These are phyloP conservation scores for Eudasyphora cyanicolor DNA, from an alignment of 2,888 invertebrate species.

Conservation along the genomic window DNA sequence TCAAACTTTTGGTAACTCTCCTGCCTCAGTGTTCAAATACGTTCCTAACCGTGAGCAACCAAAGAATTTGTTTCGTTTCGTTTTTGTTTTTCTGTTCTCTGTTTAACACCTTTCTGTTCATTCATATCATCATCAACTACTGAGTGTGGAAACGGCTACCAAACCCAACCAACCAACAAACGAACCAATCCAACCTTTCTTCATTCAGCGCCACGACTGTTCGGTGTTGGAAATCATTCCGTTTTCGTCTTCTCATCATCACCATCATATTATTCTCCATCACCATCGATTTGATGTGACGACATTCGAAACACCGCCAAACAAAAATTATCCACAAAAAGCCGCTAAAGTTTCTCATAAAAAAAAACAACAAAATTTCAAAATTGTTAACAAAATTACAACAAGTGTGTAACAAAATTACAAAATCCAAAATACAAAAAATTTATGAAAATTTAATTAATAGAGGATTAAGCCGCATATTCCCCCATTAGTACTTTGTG, in stretches of 20 bases:
- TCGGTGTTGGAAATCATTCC: conserved; percentile 20
- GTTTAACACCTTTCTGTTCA: conserved; percentile 67
- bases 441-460: background rate
- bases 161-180: conserved; percentile 57
- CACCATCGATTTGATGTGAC: background rate
- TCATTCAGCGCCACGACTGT: conserved; percentile 24
- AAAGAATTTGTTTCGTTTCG: conserved; percentile 64
- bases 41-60: conserved; percentile 78
- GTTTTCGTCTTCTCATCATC: conserved; percentile 16
- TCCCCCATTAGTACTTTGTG: background rate
- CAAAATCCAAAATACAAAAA: background rate
- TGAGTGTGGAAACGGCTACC: conserved; percentile 70
- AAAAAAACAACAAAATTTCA: background rate
- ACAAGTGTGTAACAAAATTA: background rate
- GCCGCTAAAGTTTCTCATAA: conserved; percentile 40
- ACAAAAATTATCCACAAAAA: conserved; percentile 11
- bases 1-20: conserved; percentile 66
- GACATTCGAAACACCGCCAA: background rate
- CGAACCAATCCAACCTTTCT: conserved; percentile 18
- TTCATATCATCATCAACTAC: conserved; percentile 49
- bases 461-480: background rate
- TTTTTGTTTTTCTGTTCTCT: conserved; percentile 23
- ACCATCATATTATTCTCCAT: background rate
- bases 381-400: conserved; percentile 8
- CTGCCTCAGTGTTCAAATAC: conserved; percentile 77